Base-by-base conservation (phyloP, 2,888 invertebrate species). In the Oligia fasciuncula region DNA sequence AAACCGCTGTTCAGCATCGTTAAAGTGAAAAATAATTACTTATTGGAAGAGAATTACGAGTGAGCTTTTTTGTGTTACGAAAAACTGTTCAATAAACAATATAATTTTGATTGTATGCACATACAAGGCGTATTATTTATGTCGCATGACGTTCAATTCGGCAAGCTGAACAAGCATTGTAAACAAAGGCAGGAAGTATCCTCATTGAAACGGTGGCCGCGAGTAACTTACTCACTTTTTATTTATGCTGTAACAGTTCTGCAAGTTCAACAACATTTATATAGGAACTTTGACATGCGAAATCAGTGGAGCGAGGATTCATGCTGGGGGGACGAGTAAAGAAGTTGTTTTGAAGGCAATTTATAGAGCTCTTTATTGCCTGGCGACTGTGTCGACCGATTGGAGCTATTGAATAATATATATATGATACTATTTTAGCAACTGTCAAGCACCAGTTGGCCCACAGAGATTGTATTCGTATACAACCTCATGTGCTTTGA, bases 141-240 rank as follows among this genome's bases (percentile, higher is more conserved):
- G 88, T 87, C 87, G 81, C 85, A 79, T 87, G 84, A 86, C 89
- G 84, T 87, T 90, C 86, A 90, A 91, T 93, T 93, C 88, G 90
- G 91, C 90, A 86, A 90, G 87, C 90, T 87, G 90, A 89, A 87
- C 87, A 90, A 91, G 87, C 89, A 88, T 81, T 82, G 81, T 82
- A 90, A 90, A 94, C 94, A 94, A 94, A 93, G 91, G 86, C 93
- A 94, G 94, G 93, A 94, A 94, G 90, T 87, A 83, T 89, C 89
- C 83, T 81, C 81, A 85, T 85, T 85, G 83, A 85, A 85, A 86
- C 85, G 79, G 77, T 84, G 73, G 73, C 80, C 76, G 29, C 70
- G 80, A 77, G 74, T 89, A 80, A 74, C 65, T 83, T 83, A 79
- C 69, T 81, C 81, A 80, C 76, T 84, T 86, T 89, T 88, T 88